These are phyloP conservation scores for Athripsodes cinereus DNA, from an alignment of 2,888 invertebrate genomes.

Conservation along the genomic window DNA sequence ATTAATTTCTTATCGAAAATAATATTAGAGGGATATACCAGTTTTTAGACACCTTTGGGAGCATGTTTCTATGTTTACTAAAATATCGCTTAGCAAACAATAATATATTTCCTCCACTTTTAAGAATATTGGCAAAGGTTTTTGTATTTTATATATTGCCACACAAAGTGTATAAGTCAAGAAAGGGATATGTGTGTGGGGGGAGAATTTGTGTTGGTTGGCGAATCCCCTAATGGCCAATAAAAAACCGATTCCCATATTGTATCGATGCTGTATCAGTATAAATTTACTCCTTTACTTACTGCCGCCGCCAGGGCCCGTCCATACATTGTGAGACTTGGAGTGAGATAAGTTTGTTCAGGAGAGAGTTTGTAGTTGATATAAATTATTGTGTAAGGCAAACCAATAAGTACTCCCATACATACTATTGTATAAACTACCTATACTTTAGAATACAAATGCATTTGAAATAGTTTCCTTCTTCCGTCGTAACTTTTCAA, in stretches of 20 bases:
- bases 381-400: neutral
- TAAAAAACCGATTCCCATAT: slow-evolving; percentile 28
- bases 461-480: no score
- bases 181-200: slow-evolving; percentile 9
- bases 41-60: no score
- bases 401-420: no score
- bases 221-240: slow-evolving; percentile 22
- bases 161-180: slow-evolving; percentile 3
- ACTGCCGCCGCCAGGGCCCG: no score
- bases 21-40: no score
- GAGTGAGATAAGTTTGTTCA: neutral
- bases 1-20: no score
- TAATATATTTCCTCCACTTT: slow-evolving; percentile 3
- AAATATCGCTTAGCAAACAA: neutral
- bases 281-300: slow-evolving; percentile 10
- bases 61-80: no score
- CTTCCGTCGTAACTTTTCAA: no score
- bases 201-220: neutral
- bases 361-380: neutral
- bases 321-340: slow-evolving; percentile 1
- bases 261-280: slow-evolving; percentile 20
- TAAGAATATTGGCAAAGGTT: slow-evolving; percentile 4
- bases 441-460: no score
- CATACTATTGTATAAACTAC: no score
- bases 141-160: neutral